phyloP scores from a whole-genome alignment of 2,113 vertebrate genomes.

The Chloropsis cyanopogon region DNA sequence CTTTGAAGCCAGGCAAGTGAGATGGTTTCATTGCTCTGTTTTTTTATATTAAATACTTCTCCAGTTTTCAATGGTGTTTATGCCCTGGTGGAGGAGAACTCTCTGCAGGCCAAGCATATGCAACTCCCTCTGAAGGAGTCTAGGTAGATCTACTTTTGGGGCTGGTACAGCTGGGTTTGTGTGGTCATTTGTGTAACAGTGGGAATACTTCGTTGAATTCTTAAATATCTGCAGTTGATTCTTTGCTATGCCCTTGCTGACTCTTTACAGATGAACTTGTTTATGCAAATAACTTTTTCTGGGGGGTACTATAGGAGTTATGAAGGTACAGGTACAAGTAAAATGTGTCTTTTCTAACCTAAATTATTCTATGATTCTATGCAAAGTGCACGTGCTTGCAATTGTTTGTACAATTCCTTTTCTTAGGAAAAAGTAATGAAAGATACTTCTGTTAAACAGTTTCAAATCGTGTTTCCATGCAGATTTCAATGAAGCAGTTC shows the following conservation, averaged over 20 bases:
- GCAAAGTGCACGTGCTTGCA: background rate
- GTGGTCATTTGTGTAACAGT: background rate
- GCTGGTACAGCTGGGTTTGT: background rate
- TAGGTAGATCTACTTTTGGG: background rate
- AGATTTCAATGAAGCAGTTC: slow-evolving; percentile 80
- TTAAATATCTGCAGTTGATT: background rate
- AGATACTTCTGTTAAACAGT: background rate
- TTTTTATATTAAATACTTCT: background rate
- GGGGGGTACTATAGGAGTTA: background rate
- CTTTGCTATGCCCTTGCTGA: background rate
- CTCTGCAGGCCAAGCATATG: background rate
- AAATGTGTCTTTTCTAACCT: background rate
- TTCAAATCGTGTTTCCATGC: background rate
- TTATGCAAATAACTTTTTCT: background rate
- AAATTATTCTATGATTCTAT: background rate
- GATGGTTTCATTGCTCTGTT: background rate
- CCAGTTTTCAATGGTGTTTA: background rate
- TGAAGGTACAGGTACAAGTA: background rate
- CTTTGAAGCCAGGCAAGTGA: background rate
- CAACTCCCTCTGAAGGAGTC: background rate
- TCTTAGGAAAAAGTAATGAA: background rate
- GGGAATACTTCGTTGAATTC: background rate
- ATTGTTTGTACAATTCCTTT: background rate
- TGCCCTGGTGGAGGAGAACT: background rate
- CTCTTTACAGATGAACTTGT: background rate